Percentiles rank a stretch among this genome's conserved stretches.
Evolutionary conservation across 2,113 vertebrate genomes (phyloP).

Genomic region (Penelope pileata): DNA sequence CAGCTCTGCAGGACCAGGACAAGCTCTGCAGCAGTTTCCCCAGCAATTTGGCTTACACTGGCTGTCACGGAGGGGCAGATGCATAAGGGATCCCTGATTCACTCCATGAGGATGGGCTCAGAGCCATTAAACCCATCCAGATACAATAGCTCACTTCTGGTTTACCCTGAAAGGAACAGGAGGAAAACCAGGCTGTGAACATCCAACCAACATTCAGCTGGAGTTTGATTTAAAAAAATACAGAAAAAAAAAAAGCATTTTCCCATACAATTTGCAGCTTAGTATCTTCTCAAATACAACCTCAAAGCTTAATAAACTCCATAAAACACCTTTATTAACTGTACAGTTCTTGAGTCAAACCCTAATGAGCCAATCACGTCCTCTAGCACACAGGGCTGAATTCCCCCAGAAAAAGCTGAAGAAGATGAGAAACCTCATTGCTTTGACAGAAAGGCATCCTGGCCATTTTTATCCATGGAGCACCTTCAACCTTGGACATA

Average conservation of each 20-base stretch:
- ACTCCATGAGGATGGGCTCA: fast-evolving
- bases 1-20: not conserved
- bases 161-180: not conserved
- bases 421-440: not conserved
- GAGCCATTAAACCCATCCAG: not conserved
- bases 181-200: not conserved
- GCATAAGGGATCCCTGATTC: not conserved
- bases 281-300: not conserved
- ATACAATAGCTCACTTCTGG: not conserved
- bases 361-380: not conserved
- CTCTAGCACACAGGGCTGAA: not conserved
- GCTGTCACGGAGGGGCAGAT: fast-evolving
- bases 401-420: not conserved
- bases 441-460: not conserved
- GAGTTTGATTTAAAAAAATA: not conserved
- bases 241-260: not conserved
- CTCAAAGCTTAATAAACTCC: not conserved
- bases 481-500: not conserved
- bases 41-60: fast-evolving
- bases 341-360: not conserved
- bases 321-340: not conserved
- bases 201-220: not conserved
- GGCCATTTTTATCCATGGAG: not conserved
- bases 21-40: not conserved
- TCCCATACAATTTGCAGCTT: not conserved